Percentiles rank a stretch among this genome's conserved stretches.
These are phyloP conservation scores for Chanos chanos DNA, from an alignment of 2,797 vertebrate genomes.

Conservation along the genomic window DNA sequence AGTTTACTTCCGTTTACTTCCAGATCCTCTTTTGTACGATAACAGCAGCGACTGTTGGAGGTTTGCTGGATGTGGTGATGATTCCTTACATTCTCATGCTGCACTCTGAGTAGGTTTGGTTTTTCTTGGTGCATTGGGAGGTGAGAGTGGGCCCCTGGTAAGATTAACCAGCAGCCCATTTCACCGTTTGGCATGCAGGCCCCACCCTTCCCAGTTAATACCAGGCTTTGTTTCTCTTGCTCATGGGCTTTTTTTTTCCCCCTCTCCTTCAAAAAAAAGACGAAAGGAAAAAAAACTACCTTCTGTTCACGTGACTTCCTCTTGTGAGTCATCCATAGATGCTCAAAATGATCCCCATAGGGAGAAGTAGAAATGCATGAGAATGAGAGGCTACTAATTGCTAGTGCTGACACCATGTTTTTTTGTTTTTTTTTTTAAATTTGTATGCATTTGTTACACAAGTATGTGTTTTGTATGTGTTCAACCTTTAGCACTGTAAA, in stretches of 20 bases:
- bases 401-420: constrained; percentile 27
- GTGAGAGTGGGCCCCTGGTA: constrained; percentile 79
- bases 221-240: constrained; percentile 82
- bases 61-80: neutral
- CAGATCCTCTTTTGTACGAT: neutral
- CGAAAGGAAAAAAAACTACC: constrained; percentile 66
- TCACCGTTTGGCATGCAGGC: constrained; percentile 79
- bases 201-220: constrained; percentile 76
- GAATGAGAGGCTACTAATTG: constrained; percentile 32
- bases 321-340: constrained; percentile 71
- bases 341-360: constrained; percentile 65
- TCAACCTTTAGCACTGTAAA: too few species aligned
- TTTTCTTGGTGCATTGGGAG: constrained; percentile 56
- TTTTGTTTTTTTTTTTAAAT: neutral
- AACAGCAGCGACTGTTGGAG: neutral
- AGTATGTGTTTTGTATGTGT: too few species aligned
- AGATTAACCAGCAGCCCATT: constrained; percentile 78
- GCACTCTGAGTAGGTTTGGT: constrained; percentile 13
- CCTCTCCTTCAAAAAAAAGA: constrained; percentile 58
- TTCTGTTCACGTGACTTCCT: constrained; percentile 81
- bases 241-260: constrained; percentile 59
- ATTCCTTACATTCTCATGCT: neutral
- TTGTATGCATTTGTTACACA: neutral
- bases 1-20: too few species aligned
- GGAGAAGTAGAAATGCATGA: constrained; percentile 45